Conservation (phyloP, 2,888 invertebrate species). For the Macropis europaea region DNA sequence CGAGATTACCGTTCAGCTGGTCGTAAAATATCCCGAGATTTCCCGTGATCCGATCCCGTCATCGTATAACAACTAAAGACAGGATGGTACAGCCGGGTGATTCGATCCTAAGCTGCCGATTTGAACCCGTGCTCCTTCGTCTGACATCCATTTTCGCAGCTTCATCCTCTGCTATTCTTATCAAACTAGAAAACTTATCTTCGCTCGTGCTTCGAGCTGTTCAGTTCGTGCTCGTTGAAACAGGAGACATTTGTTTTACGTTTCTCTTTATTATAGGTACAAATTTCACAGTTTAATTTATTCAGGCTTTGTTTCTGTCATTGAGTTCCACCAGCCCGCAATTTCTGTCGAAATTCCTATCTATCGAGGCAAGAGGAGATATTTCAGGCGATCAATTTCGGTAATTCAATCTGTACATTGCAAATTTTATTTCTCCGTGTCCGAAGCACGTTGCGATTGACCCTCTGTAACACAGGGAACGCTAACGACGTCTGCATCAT, state of each 20-base stretch:
- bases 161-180: background rate
- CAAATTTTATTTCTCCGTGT: background rate
- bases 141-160: slow-evolving; percentile 22
- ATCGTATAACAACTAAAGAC: slow-evolving; percentile 53
- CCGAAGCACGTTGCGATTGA: background rate
- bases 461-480: background rate
- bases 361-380: no score
- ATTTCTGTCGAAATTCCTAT: no score
- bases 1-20: slow-evolving; percentile 45
- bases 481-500: background rate
- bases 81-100: slow-evolving; percentile 28
- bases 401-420: no score
- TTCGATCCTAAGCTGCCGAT: slow-evolving; percentile 46
- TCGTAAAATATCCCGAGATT: slow-evolving; percentile 60
- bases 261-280: no score
- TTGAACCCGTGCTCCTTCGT: slow-evolving; percentile 24
- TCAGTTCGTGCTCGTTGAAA: no score
- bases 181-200: slow-evolving; percentile 6
- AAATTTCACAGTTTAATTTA: no score
- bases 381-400: no score
- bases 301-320: no score
- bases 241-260: no score
- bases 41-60: slow-evolving; percentile 52
- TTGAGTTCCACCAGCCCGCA: no score
- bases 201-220: background rate